Conservation (phyloP, 2,888 invertebrate genomes). For the Silvanus unidentatus region DNA sequence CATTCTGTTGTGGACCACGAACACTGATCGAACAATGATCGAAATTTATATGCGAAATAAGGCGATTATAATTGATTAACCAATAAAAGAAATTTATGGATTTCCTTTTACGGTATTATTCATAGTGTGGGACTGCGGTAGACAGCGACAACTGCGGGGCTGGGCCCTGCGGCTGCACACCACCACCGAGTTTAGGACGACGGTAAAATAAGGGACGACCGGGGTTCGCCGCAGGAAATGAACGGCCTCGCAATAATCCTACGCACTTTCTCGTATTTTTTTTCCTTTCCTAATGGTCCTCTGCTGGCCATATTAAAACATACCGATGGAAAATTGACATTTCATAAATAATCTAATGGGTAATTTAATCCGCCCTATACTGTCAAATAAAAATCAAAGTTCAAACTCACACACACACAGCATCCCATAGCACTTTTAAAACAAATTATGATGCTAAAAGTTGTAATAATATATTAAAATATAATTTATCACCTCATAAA, state of each 20-base stretch:
- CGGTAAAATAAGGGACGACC: constrained; percentile 12
- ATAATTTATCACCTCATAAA: constrained; percentile 10
- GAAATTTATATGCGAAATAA: constrained; percentile 28
- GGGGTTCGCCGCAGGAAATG: constrained; percentile 27
- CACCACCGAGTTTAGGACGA: constrained; percentile 13
- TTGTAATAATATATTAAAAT: too few relatives aligned
- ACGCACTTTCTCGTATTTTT: too few relatives aligned
- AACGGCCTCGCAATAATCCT: constrained; percentile 16
- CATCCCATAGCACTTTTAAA: too few relatives aligned
- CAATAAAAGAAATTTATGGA: constrained; percentile 38
- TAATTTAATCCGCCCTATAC: too few relatives aligned
- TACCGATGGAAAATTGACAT: too few relatives aligned
- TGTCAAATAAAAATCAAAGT: too few relatives aligned
- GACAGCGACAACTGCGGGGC: constrained; percentile 37
- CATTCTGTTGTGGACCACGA: too few relatives aligned
- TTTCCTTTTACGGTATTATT: constrained; percentile 32
- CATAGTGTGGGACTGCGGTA: constrained; percentile 34
- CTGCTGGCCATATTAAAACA: too few relatives aligned
- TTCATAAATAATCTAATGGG: too few relatives aligned
- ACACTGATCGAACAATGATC: constrained; percentile 5
- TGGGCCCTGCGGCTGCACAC: constrained; percentile 13
- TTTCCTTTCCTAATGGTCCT: too few relatives aligned
- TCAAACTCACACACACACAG: too few relatives aligned
- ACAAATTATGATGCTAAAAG: too few relatives aligned
- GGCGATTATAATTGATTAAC: constrained; percentile 34